Percentiles rank a stretch among this genome's conserved stretches.
These are phyloP conservation scores for Pomacea maculata DNA, from an alignment of 1,140 invertebrate genomes.

Conservation along the genomic window DNA sequence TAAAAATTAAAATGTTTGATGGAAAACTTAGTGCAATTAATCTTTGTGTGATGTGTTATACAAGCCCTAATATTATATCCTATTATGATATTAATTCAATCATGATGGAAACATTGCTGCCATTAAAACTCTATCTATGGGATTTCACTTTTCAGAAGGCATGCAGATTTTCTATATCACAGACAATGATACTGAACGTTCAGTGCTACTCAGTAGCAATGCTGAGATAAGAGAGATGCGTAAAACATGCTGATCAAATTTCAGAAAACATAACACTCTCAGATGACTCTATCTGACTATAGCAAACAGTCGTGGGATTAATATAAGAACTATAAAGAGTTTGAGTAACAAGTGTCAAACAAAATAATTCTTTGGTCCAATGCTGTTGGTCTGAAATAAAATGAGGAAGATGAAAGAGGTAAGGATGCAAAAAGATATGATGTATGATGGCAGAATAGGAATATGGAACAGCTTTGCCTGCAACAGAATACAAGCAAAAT, in stretches of 20 bases:
- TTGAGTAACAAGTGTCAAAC: constrained; percentile 23
- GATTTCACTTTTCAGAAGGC: too few species aligned
- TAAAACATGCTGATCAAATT: not conserved
- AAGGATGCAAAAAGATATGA: constrained; percentile 52
- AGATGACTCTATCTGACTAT: not conserved
- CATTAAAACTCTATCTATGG: too few species aligned
- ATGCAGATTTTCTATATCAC: too few species aligned
- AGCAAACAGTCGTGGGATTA: not conserved
- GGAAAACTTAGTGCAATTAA: too few species aligned
- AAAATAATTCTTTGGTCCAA: constrained; percentile 45
- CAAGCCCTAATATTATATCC: too few species aligned
- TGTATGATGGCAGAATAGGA: constrained; percentile 57
- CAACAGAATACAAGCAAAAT: constrained; percentile 35
- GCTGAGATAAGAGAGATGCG: not conserved
- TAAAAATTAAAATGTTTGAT: too few species aligned
- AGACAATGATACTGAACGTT: too few species aligned
- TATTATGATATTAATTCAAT: too few species aligned
- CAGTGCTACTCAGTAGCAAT: too few species aligned
- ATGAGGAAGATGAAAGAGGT: constrained; percentile 55
- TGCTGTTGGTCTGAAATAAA: constrained; percentile 56
- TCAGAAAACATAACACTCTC: not conserved
- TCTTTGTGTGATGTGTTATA: too few species aligned
- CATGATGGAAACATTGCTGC: too few species aligned
- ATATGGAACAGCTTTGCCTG: constrained; percentile 65
- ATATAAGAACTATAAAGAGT: not conserved